A percentile compares a stretch with the other conserved stretches of the same genome.
Conservation (phyloP, 2,797 vertebrate species). For the Hoplostethus atlanticus region DNA sequence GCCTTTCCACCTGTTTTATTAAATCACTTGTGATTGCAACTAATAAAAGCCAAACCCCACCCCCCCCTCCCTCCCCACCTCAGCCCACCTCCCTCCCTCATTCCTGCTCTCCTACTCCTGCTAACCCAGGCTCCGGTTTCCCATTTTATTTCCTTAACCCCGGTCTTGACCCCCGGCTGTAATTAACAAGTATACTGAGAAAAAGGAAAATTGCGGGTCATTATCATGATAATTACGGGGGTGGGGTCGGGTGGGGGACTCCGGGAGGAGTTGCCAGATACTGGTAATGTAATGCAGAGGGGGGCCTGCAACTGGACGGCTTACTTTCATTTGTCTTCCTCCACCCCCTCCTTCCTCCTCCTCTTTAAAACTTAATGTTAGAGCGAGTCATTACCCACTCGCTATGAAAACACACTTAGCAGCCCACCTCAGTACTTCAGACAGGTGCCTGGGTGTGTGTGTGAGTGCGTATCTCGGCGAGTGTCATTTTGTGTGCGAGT, state of each 20-base stretch:
- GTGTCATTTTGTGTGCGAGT: not conserved
- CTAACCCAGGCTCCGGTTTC: slow-evolving; percentile 66
- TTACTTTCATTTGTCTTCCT: slow-evolving; percentile 71
- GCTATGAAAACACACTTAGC: slow-evolving; percentile 77
- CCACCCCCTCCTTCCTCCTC: slow-evolving; percentile 44
- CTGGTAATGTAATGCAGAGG: slow-evolving; percentile 59
- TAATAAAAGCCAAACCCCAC: slow-evolving; percentile 66
- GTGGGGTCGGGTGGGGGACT: slow-evolving; percentile 54
- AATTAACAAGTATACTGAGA: slow-evolving; percentile 83
- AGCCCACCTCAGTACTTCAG: slow-evolving; percentile 53
- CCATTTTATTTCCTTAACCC: slow-evolving; percentile 81
- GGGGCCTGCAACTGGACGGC: slow-evolving; percentile 45
- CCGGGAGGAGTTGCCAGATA: slow-evolving; percentile 71
- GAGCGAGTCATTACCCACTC: slow-evolving; percentile 67
- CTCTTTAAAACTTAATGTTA: slow-evolving; percentile 66
- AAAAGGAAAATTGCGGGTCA: slow-evolving; percentile 82
- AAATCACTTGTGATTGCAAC: slow-evolving; percentile 69
- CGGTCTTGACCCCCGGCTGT: slow-evolving; percentile 64
- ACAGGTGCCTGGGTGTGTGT: slow-evolving; percentile 41
- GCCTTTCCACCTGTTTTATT: slow-evolving; percentile 70
- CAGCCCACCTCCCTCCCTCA: slow-evolving; percentile 14
- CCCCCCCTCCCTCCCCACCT: not conserved
- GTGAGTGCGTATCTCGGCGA: slow-evolving; percentile 34
- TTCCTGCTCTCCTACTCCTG: slow-evolving; percentile 33
- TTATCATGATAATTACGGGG: slow-evolving; percentile 82